Base-by-base conservation (phyloP, 2,888 invertebrate genomes). In the Aphidoletes aphidimyza region DNA sequence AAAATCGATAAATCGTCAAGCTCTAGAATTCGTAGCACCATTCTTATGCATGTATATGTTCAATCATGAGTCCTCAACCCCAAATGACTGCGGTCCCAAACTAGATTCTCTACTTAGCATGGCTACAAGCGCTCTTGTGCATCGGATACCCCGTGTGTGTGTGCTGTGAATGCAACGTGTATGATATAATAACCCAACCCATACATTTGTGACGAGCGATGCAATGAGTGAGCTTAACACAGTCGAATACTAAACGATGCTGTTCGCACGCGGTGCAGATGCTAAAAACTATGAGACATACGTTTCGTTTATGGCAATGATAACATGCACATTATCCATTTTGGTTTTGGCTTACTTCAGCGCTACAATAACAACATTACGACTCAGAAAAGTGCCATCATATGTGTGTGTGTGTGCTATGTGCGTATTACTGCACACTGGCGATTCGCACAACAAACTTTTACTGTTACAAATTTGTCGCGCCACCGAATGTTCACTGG, bases 311-410 rank as follows among this genome's bases (percentile, higher is more conserved):
- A 30, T 69, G 69, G 69, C 69, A 69, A 69, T 69, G 69, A 69
- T 69, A 69, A 69, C 69, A 69, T 69, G 69, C 69, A 69, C 69
- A 69, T 69, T 69, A 69, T 69, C 69, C 69, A 69, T 69, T 69
- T 69, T 14, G 69, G 34, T 69, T 26, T 69, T 54, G 54, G 69
- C 26, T 34, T 26, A 34, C 69, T 14, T 17, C 34, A 54, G 26
- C 54, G 22, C 22, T 11, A 26, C 26, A 17, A 26, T 22, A 26
- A 54, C 19, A 22, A 22, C 54, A 69, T 42, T 42, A 42, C 42
- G 14, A 9, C 42, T 9, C 14, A 6, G 14, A 14, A 6, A 42
- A 42, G 42, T 14, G 42, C 42, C 14, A 42, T 6, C n/a, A n/a
- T n/a, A n/a, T n/a, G n/a, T n/a, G n/a, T n/a, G n/a, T n/a, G n/a